Evolutionary conservation across 2,888 invertebrate genomes (phyloP).

Genomic region (Camponotus fellah): DNA sequence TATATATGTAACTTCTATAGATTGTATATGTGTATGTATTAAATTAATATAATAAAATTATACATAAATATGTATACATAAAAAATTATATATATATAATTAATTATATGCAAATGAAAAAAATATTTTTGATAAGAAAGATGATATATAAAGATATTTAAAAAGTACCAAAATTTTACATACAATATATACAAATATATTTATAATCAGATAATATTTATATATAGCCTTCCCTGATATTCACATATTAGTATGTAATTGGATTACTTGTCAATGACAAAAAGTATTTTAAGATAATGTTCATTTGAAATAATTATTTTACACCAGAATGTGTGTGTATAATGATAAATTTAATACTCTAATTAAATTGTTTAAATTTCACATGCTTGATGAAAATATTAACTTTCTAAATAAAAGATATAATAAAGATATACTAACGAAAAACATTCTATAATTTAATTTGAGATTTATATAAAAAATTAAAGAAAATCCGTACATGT

Average conservation of each 20-base stretch:
- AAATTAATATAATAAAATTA: background rate
- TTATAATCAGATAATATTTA: too few relatives aligned
- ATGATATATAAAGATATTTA: background rate
- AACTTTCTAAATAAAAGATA: background rate
- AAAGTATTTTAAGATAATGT: too few relatives aligned
- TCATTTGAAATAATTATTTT: constrained; percentile 18
- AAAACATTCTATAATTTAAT: background rate
- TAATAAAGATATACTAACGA: background rate
- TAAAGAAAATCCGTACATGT: background rate
- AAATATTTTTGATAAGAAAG: background rate
- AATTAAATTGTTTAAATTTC: background rate
- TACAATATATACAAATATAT: background rate
- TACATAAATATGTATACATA: background rate
- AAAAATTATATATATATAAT: background rate
- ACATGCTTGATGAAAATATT: background rate
- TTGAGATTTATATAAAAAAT: background rate
- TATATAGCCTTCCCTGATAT: background rate
- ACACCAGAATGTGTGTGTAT: background rate
- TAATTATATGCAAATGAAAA: background rate
- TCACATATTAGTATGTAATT: background rate
- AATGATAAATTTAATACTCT: background rate
- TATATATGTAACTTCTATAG: too few relatives aligned
- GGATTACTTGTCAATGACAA: background rate
- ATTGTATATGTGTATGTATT: background rate
- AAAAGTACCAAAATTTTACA: too few relatives aligned